Conservation (phyloP, 2,888 invertebrate species). For the Nemoura dubitans region DNA sequence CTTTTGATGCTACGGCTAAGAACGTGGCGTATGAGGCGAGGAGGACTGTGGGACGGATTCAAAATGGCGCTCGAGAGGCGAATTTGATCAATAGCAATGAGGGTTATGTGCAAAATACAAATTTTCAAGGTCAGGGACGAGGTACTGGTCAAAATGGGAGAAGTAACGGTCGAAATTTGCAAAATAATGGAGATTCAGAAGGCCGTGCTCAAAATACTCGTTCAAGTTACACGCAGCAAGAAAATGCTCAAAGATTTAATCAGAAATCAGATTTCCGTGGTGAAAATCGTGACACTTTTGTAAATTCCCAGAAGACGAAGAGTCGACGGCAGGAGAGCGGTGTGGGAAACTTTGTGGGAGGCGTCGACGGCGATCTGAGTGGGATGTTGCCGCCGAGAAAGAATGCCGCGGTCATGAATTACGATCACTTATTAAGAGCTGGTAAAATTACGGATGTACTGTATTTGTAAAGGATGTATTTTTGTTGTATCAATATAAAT, state of each 20-base stretch:
- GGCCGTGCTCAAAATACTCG: background rate
- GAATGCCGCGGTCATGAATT: conserved; percentile 13
- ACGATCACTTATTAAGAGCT: conserved; percentile 14
- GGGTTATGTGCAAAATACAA: background rate
- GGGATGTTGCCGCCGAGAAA: conserved; percentile 28
- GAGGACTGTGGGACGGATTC: background rate
- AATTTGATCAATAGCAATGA: background rate
- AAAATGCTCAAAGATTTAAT: no score
- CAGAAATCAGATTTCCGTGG: background rate
- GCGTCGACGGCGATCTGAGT: background rate
- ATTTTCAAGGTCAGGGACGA: background rate
- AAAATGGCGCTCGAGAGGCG: background rate
- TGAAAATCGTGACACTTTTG: no score
- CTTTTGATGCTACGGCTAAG: no score
- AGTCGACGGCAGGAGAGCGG: background rate
- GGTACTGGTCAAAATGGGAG: background rate
- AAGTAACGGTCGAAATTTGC: background rate
- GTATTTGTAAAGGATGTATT: background rate
- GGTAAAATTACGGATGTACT: conserved; percentile 17
- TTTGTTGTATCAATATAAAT: background rate
- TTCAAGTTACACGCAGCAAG: background rate
- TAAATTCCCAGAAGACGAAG: background rate
- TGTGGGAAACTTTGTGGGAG: background rate
- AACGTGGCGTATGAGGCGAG: background rate
- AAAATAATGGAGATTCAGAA: background rate